These are phyloP conservation scores for Dysmachus trigonus DNA, from an alignment of 2,888 invertebrate species.

Conservation along the genomic window DNA sequence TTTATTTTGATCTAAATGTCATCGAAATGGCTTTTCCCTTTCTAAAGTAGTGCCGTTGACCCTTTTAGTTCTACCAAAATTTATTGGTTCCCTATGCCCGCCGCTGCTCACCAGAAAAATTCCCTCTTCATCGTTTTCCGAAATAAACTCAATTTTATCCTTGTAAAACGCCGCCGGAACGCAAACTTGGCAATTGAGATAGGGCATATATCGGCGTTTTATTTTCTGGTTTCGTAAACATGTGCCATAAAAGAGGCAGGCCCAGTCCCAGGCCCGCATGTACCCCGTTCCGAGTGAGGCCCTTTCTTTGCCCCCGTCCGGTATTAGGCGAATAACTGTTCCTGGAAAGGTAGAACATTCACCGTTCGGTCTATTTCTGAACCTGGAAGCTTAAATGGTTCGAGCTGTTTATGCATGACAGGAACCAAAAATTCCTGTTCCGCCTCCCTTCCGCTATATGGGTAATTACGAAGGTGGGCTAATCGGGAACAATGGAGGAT, in stretches of 20 bases:
- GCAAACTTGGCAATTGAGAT: constrained; percentile 20
- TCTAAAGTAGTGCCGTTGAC: constrained; percentile 40
- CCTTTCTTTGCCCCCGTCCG: not conserved
- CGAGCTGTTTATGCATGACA: not conserved
- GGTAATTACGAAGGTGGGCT: not conserved
- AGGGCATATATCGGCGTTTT: constrained; percentile 5
- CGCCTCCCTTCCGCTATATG: not conserved
- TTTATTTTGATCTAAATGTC: constrained; percentile 50
- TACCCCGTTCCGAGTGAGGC: not conserved
- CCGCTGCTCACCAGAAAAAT: constrained; percentile 23
- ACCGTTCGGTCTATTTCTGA: not conserved
- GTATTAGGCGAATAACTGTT: not conserved
- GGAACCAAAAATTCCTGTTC: not conserved
- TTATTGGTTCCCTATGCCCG: constrained; percentile 20
- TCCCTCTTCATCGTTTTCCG: constrained; percentile 21
- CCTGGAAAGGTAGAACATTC: not conserved
- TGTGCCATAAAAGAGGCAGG: constrained; percentile 6
- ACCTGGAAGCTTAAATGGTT: not conserved
- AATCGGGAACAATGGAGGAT: not conserved
- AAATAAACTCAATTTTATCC: constrained; percentile 23
- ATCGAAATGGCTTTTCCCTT: constrained; percentile 47
- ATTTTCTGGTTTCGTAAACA: constrained; percentile 29
- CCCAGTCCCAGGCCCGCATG: not conserved
- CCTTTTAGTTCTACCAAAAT: constrained; percentile 30
- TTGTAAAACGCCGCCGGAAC: constrained; percentile 11